phyloP scores from a whole-genome alignment of 23 tunicate genomes.

The Ciona savignyi region DNA sequence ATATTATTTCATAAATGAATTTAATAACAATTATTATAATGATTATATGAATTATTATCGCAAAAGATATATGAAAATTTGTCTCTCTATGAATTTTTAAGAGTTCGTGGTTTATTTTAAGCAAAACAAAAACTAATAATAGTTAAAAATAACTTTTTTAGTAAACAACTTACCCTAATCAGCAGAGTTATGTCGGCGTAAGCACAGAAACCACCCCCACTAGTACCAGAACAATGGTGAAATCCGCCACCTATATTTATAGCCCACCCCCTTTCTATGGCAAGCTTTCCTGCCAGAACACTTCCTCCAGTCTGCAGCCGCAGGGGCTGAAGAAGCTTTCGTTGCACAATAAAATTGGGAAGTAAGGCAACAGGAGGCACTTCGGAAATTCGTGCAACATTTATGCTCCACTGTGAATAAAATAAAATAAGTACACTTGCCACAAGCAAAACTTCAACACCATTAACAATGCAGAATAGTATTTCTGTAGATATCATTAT shows the following conservation, averaged over 20 bases:
- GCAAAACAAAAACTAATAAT: too few relatives aligned
- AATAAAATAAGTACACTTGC: background rate
- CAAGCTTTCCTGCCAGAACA: conserved; percentile 64
- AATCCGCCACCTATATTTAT: conserved; percentile 93
- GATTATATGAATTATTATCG: too few relatives aligned
- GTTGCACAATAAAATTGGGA: conserved; percentile 77
- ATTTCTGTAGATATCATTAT: too few relatives aligned
- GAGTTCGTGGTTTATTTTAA: too few relatives aligned
- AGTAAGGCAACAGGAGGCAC: conserved; percentile 72
- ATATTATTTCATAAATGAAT: too few relatives aligned
- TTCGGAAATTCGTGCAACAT: conserved; percentile 78
- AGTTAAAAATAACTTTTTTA: too few relatives aligned
- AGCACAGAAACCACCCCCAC: conserved; percentile 93
- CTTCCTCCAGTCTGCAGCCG: conserved; percentile 94
- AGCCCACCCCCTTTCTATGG: conserved; percentile 79
- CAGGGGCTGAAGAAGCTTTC: conserved; percentile 52
- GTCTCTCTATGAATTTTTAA: too few relatives aligned
- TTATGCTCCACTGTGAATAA: conserved; percentile 62
- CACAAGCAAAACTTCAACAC: too few relatives aligned
- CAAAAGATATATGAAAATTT: too few relatives aligned
- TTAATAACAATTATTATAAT: too few relatives aligned
- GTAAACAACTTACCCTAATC: conserved; percentile 34
- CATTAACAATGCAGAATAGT: too few relatives aligned
- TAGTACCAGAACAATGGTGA: conserved; percentile 67
- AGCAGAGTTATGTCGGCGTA: conserved; percentile 82